Base-by-base conservation (phyloP, 2,888 invertebrate genomes). In the Rhagonycha fulva region DNA sequence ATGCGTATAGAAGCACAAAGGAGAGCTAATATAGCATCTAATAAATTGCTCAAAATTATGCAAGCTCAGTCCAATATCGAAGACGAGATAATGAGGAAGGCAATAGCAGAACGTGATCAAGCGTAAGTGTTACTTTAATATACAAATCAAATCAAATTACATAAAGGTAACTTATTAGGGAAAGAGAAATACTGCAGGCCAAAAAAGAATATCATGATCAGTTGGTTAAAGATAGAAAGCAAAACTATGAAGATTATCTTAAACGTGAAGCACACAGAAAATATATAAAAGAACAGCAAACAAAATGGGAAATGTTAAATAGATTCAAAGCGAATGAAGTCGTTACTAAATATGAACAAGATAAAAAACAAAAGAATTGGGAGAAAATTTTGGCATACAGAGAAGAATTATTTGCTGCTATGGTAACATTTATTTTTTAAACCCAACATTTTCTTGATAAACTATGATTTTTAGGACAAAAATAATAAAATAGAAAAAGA, bases 301-400 rank as follows among this genome's bases (percentile, higher is more conserved):
- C 86, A 60, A 89, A 89, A 82, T 91, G 91, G 90, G 89, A 90
- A 76, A 86, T 91, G 81, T 86, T 91, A 85, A 91, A 91, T 81
- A 89, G 91, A 77, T 90, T 90, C 81, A 91, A 91, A 84, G 89
- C 89, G 70, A 83, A 84, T 3, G 91, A 91, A 82, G 80, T 89
- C 0, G 86, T 88, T 72, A 86, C 89, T 28, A 88, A 89, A 0
- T 90, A 87, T 82, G 84, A 89, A 61, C 85, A 89, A 69, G 84
- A 88, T 3, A 82, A 87, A 28, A 87, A 85, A 0, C 76, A 86
- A 67, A 86, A 89, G 75, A 87, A 87, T 68, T 87, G 86, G 76
- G 85, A 87, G 3, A 89, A 89, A 80, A 87, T 87, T 7, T 81
- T 88, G 61, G 84, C 89, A 77, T 89, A 90, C 77, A 86, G 89